Evolutionary conservation across 2,797 vertebrate genomes (phyloP), one percentile per base, ranked within the genome.

Genomic region (Pygocentrus nattereri): DNA sequence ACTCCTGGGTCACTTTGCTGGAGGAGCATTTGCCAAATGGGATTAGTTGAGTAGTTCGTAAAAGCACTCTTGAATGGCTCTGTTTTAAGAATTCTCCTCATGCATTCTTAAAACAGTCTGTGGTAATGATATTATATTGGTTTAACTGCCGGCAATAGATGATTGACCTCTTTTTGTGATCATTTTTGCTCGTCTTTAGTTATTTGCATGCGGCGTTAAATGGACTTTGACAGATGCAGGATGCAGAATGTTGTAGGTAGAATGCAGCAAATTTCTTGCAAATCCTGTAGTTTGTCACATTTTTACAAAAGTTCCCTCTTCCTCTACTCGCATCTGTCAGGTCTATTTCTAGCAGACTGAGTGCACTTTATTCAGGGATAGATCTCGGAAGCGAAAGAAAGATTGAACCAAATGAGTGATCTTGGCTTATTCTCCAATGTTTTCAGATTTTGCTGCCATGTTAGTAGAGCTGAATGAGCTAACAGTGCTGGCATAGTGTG

Each of bases 141-240:
- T n/a, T n/a, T n/a, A n/a, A 92, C 89, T 90, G 85, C 88, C 90
- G 90, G 92, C 91, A 88, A 93, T 90, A 91, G 92, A 92, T 91
- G 91, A 93, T 92, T 93, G 91, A 93, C 92, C 93, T 92, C 92
- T 90, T 90, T 91, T 89, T 90, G 89, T 86, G 89, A 91, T 90
- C 86, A 92, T 89, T 90, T 90, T 88, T 89, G 86, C 88, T 92
- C 90, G 92, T 91, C 90, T 91, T 91, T 92, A 91, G 90, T 90
- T 65, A 38, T 50, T 78, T 58, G 50, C 49, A 52, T 19, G 44
- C 78, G 44, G 12, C 30, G 13, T 31, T 72, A 73, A 74, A 67
- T 23, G 19, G 49, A 73, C 76, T 31, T 58, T 4, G 47, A 72
- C 50, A 25, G 47, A 11, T 23, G 71, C 1, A n/a, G 27, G 41